Base-by-base conservation (phyloP, 2,113 vertebrate genomes). In the Hiodon tergisus region DNA sequence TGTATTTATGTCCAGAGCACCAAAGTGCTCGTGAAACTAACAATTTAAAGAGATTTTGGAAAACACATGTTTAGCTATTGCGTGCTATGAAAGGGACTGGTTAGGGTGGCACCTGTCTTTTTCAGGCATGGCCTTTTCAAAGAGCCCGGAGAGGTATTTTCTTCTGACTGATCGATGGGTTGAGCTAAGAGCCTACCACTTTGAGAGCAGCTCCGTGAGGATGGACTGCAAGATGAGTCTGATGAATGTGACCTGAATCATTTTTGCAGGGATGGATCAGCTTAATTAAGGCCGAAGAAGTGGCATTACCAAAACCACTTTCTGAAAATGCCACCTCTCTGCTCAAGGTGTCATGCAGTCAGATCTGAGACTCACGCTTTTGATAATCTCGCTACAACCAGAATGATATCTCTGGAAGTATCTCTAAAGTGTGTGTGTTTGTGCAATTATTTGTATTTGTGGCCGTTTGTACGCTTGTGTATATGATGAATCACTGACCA, bases 171-270 rank as follows among this genome's bases (percentile, higher is more conserved):
- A 67, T 60, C 11, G 31, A 73, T 66, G 50, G 63, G 47, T 11
- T 55, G 54, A 62, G 61, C 61, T 74, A 62, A 74, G 16, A 67
- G 9, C 13, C 69, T 71, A 54, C 69, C 69, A 71, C 54, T 57
- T 47, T 9, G 16, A 31, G 46, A 54, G 55, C 48, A 31, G 48
- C n/a, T 59, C 7, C 10, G 10, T 52, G 16, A 48, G 72, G 51
- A 5, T 8, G 48, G 67, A 53, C 67, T 14, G 13, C 14, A 6
- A 53, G 67, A 68, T n/a, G 3, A 46, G 48, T 6, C 50, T 51
- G 62, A 10, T 8, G 46, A 60, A 17, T 55, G 52, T 70, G 68
- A 70, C 52, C 68, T 31, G n/a, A 16, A 6, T 55, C 68, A 31
- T 6, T 8, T 14, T 52, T 55, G 60, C 48, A 3, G 3, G n/a